A percentile compares a stretch with the other conserved stretches of the same genome.
phyloP scores from a whole-genome alignment of 2,888 invertebrate genomes.

The Tetranychus truncatus region DNA sequence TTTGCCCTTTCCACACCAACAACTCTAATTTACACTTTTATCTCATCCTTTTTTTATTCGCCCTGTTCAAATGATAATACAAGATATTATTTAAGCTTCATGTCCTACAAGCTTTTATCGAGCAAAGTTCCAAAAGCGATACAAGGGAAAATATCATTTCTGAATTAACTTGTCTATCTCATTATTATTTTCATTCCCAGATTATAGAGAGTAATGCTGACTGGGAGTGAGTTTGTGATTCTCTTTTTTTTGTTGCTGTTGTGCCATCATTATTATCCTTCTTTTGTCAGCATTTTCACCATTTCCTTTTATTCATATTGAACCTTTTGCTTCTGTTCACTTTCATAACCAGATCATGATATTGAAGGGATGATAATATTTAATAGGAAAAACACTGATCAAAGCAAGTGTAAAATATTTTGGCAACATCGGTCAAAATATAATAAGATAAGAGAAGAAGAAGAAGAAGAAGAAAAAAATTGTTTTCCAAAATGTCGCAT shows the following conservation, averaged over 20 bases:
- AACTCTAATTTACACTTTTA: too few species aligned
- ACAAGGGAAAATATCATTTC: too few species aligned
- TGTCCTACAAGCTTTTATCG: neutral
- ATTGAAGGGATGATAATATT: neutral
- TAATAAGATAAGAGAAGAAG: neutral
- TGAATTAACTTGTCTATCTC: neutral
- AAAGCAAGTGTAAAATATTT: neutral
- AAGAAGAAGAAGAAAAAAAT: neutral
- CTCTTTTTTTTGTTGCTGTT: too few species aligned
- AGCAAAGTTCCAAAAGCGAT: too few species aligned
- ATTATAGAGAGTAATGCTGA: neutral
- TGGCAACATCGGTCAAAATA: slow-evolving; percentile 1
- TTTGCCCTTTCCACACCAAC: too few species aligned
- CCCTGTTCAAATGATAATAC: neutral
- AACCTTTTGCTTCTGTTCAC: too few species aligned
- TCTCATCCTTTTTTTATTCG: too few species aligned
- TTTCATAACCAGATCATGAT: neutral
- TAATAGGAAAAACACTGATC: neutral
- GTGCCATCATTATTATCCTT: too few species aligned
- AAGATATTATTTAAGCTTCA: neutral
- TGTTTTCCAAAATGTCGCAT: neutral
- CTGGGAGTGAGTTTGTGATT: neutral
- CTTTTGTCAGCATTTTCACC: too few species aligned
- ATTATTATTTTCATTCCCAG: neutral
- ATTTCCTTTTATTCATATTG: too few species aligned